phyloP scores from a whole-genome alignment of 2,888 invertebrate species.

The Cactoblastis cactorum region DNA sequence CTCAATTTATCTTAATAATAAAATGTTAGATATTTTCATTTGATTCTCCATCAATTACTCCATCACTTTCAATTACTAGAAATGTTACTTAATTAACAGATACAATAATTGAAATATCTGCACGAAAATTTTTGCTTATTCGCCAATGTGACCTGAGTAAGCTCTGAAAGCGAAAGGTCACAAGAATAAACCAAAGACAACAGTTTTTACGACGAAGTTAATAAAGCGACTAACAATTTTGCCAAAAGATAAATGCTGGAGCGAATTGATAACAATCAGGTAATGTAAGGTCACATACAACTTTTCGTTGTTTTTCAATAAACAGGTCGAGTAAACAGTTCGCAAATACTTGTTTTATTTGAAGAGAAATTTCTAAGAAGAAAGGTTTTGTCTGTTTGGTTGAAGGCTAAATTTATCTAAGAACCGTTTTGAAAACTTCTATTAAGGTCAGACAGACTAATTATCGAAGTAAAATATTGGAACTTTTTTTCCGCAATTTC shows the following conservation, averaged over 20 bases:
- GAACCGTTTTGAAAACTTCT: no score
- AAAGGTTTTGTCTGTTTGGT: no score
- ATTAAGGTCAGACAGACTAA: no score
- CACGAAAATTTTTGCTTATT: not conserved
- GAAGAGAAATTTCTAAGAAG: no score
- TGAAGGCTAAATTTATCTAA: no score
- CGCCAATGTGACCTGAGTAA: not conserved
- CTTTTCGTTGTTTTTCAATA: not conserved
- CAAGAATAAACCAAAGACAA: not conserved
- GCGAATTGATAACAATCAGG: not conserved
- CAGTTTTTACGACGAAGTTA: not conserved
- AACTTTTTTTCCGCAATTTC: no score
- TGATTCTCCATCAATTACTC: no score
- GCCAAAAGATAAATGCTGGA: not conserved
- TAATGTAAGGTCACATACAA: not conserved
- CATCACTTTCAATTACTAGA: no score
- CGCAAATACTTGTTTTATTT: no score
- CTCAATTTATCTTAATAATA: not conserved
- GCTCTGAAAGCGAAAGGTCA: not conserved
- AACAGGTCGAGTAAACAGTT: not conserved
- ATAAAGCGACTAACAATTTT: not conserved
- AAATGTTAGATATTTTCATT: not conserved
- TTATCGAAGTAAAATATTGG: no score
- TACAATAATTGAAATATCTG: not conserved
- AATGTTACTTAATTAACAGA: not conserved